Base-by-base conservation (phyloP, 2,888 invertebrate species). In the Ceratothoa steindachneri region DNA sequence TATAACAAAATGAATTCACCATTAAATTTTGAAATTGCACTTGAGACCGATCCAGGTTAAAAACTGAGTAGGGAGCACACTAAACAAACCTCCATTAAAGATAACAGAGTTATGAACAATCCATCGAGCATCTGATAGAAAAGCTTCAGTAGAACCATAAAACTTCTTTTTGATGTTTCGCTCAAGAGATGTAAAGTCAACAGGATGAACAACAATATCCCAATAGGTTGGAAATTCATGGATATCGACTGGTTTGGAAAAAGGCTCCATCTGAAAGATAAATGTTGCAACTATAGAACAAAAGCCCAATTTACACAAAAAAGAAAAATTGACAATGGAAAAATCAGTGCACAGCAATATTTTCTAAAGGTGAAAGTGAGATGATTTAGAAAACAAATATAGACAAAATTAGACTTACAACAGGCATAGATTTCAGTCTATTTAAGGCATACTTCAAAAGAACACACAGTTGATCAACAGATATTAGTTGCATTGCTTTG, bases 71-170 rank as follows among this genome's bases (percentile, higher is more conserved):
- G n/a, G n/a, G n/a, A n/a, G n/a, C n/a, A n/a, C n/a, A n/a, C n/a
- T n/a, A n/a, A n/a, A 41, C 15, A 15, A 9, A 93, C 95, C 88
- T 82, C 93, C 91, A 86, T 94, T 95, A 83, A 92, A 95, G 79
- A 95, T 90, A 75, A 93, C 90, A 82, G 93, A 93, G 85, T 97
- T 96, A 84, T 97, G 97, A 69, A 93, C 87, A 82, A 97, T 92
- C 96, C 96, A 97, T 84, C 93, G 93, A 7, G 91, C 90, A 84
- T 97, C 97, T 0, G 92, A 90, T 72, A 93, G 86, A 85, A 97
- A 95, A 1, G 93, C 93, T 82, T 94, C 93, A 0, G 94, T 92
- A 83, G 92, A 93, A 15, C 92, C 92, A 85, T 95, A 97, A 28
- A 88, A 83, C 69, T 90, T 90, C 68, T 88, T 87, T 70, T 87